A percentile compares a stretch with the other conserved stretches of the same genome.
Conservation (phyloP, 1,140 invertebrate genomes). For the Lanistes nyassanus region DNA sequence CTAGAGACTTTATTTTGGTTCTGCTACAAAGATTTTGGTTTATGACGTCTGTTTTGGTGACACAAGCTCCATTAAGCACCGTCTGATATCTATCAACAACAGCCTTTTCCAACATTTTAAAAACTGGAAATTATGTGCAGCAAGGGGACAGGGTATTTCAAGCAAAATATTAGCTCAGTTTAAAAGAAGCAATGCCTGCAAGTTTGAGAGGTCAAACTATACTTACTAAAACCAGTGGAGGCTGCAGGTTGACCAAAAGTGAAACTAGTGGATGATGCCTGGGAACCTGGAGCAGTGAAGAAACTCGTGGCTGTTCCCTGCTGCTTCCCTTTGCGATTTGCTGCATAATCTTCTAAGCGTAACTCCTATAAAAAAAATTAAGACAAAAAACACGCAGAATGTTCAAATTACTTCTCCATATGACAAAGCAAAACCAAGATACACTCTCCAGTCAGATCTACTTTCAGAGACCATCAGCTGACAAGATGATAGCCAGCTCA, state of each 20-base stretch:
- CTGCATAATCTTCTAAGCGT: constrained; percentile 90
- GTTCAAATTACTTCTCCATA: neutral
- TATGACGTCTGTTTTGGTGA: too few relatives aligned
- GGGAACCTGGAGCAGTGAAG: constrained; percentile 34
- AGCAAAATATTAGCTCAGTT: too few relatives aligned
- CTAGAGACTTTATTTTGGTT: too few relatives aligned
- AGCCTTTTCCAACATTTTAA: too few relatives aligned
- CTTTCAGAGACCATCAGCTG: too few relatives aligned
- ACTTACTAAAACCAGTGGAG: constrained; percentile 21
- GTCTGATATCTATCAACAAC: too few relatives aligned
- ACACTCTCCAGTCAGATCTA: neutral
- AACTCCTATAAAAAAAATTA: constrained; percentile 73
- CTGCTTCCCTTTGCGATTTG: constrained; percentile 82
- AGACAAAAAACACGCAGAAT: neutral
- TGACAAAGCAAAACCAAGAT: neutral
- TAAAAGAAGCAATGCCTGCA: too few relatives aligned
- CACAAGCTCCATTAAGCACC: too few relatives aligned
- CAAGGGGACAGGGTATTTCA: neutral
- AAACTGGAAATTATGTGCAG: too few relatives aligned
- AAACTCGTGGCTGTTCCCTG: constrained; percentile 32
- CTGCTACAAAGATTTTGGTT: too few relatives aligned
- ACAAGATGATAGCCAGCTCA: constrained; percentile 29
- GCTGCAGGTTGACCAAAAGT: constrained; percentile 26
- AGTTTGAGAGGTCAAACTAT: too few relatives aligned
- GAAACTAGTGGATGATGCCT: constrained; percentile 38